Conservation (phyloP, 2,113 vertebrate species). For the Leucopternis melanops region DNA sequence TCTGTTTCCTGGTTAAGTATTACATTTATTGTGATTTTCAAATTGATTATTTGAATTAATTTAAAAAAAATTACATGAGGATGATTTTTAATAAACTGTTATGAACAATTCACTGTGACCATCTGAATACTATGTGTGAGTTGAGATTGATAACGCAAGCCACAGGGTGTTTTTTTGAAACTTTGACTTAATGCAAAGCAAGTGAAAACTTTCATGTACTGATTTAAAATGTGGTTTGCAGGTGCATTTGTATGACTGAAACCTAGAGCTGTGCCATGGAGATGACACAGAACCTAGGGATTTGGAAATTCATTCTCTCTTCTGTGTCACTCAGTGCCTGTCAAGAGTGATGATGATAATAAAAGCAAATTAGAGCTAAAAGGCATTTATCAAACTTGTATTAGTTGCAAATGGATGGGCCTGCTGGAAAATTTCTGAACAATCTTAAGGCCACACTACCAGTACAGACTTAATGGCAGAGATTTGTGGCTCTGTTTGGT, state of each 20-base stretch:
- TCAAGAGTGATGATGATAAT: not conserved
- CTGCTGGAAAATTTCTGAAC: conserved; percentile 32
- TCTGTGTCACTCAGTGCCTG: not conserved
- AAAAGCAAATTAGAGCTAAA: conserved; percentile 8
- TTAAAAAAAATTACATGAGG: not conserved
- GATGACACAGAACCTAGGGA: not conserved
- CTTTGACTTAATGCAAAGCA: not conserved
- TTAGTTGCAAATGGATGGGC: not conserved
- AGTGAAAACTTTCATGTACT: not conserved
- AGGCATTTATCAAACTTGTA: conserved; percentile 17
- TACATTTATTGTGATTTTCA: not conserved
- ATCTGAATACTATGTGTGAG: not conserved
- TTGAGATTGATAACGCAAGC: not conserved
- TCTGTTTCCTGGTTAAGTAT: not conserved
- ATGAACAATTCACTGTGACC: not conserved
- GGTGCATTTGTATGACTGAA: not conserved
- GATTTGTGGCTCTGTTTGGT: not conserved
- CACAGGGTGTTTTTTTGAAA: not conserved
- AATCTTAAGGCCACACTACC: not conserved
- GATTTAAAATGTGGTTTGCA: not conserved
- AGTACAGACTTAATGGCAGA: conserved; percentile 14
- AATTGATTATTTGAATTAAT: not conserved
- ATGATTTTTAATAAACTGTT: not conserved
- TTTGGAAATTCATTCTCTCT: not conserved
- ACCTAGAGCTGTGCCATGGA: not conserved